Base-by-base conservation (phyloP, 2,888 invertebrate species). In the Plusia festucae region DNA sequence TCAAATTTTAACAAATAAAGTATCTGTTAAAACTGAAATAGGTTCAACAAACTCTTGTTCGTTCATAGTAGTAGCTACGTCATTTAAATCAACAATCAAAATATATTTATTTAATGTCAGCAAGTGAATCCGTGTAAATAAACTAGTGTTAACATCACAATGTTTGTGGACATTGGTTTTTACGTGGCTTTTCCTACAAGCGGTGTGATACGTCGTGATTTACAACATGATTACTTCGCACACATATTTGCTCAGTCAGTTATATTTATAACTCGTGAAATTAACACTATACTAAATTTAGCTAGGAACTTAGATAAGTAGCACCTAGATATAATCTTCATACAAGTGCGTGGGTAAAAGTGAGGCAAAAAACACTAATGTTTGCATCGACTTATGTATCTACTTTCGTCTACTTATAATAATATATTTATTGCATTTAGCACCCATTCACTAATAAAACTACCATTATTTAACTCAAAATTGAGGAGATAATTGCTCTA, bases 181-280 rank as follows among this genome's bases (percentile, higher is more conserved):
- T 40, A 54, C 60, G n/a, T 9, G 58, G 40, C 59, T 74, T 59
- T 67, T 60, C 60, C 63, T n/a, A 44, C 7, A 16, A 20, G 18
- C 18, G 11, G 11, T 20, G 3, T 0, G n/a, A 40, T 18, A 16
- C 8, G 8, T 18, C 44, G 32, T 54, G 22, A 60, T 64, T 70
- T 65, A 60, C 54, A 40, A 2, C 15, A 57, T 20, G 57, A 72
- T 60, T 1, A n/a, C 49, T 8, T 13, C 46, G 22, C 57, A 57
- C n/a, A 73, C 73, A 4, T 54, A 53, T 72, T 72, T 40, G 24
- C 59, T 53, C 54, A 40, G 6, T 24, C 34, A 71, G 56, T 53
- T 9, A 53, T 16, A 30, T 55, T 34, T 27, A 11, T 15, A 5
- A 30, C 30, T 9, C 9, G 30, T 9, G 8, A 30, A 30, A 9